Evolutionary conservation across 92 coral and sea anemone genomes (phyloP), one percentile per base, ranked within the genome.

Genomic region (Parazoanthus atlanticus): DNA sequence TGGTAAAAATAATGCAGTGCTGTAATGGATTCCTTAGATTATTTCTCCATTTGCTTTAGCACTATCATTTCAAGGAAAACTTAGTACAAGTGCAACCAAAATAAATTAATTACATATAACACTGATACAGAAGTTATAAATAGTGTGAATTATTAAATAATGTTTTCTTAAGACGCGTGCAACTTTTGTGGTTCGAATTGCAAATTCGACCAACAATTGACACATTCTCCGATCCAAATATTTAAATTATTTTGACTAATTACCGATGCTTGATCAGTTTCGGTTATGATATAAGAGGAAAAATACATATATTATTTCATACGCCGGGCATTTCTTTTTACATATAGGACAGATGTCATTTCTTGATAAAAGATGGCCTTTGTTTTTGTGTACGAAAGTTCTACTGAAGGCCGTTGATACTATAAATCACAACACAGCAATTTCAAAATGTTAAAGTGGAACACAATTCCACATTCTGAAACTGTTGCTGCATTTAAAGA

Each of bases 131-230:
- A 78, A 47, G 36, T 19, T 78, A 78, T 78, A 78, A 78, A 78
- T 78, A 78, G 21, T 78, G 82, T 29, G 66, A 49, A 78, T n/a
- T 49, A 26, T 78, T 78, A 78, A 78, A 78, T 78, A 78, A 30
- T 43, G 65, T 47, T 21, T 21, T 61, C 21, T 78, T 41, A n/a
- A 7, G n/a, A 11, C 69, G n/a, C 17, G 69, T 7, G 9, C 69
- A 61, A 61, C 6, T 28, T 21, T 25, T 19, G 69, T 61, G 79
- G 49, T 26, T 33, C 79, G 46, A 75, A 6, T 23, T 75, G 11
- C 13, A 75, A 75, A 52, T 36, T 75, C 49, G 79, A 34, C 79
- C 43, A 75, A 74, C 65, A 13, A 25, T 5, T 61, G n/a, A 8
- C n/a, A 61, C 23, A 17, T 56, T 56, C n/a, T 56, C 9, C 29